Evolutionary conservation across 2,888 invertebrate genomes (phyloP).

Genomic region (Microdon myrmicae): DNA sequence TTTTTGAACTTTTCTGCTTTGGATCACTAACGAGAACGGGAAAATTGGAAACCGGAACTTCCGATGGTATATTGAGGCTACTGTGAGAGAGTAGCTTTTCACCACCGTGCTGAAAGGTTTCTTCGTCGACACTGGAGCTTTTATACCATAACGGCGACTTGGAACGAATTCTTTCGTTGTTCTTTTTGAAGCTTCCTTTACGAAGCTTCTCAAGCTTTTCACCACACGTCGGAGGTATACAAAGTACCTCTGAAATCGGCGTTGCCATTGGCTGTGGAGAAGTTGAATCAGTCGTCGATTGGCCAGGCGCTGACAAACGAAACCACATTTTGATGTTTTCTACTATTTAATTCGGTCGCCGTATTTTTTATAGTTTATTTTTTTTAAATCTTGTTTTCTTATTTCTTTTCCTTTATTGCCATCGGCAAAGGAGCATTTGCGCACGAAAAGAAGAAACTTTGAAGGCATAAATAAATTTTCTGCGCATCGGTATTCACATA

Average conservation of each 20-base stretch:
- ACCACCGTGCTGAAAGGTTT: conserved; percentile 5
- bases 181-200: conserved; percentile 53
- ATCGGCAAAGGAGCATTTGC: too few species aligned
- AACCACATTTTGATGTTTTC: conserved; percentile 47
- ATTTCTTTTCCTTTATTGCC: conserved; percentile 6
- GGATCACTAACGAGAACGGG: conserved; percentile 50
- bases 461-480: too few species aligned
- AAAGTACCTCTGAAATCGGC: conserved; percentile 19
- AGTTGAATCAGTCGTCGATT: conserved; percentile 23
- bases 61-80: too few species aligned
- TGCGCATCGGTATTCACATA: too few species aligned
- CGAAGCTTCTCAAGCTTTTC: conserved; percentile 52
- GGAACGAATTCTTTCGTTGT: conserved; percentile 51
- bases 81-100: too few species aligned
- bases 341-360: not conserved
- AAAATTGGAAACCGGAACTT: too few species aligned
- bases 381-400: not conserved
- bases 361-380: conserved; percentile 2
- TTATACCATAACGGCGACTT: conserved; percentile 55
- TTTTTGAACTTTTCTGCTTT: conserved; percentile 45
- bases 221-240: conserved; percentile 18
- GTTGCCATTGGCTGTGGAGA: conserved; percentile 23
- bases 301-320: conserved; percentile 36
- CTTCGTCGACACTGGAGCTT: conserved; percentile 44
- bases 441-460: too few species aligned